These are phyloP conservation scores for Limnephilus lunatus DNA, from an alignment of 2,888 invertebrate species.

Conservation along the genomic window DNA sequence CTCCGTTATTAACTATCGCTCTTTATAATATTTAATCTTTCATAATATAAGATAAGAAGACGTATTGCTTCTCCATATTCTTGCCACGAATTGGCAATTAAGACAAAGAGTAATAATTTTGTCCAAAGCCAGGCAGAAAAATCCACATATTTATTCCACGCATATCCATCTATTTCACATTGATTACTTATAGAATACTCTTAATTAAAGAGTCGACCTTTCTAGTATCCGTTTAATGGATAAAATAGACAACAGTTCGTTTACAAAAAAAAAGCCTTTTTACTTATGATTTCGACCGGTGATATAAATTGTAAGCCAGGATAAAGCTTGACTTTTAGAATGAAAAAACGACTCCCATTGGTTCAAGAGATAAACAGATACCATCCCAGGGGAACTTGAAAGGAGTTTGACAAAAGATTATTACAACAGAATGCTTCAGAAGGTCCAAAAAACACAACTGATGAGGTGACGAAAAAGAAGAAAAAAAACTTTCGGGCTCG, in stretches of 20 bases:
- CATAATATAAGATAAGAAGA: neutral
- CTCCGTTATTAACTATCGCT: neutral
- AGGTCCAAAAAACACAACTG: conserved; percentile 28
- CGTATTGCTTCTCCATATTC: neutral
- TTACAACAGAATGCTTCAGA: conserved; percentile 12
- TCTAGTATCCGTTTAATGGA: conserved; percentile 2
- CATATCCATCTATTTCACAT: neutral
- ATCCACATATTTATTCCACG: neutral
- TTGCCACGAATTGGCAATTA: too few relatives aligned
- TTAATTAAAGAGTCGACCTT: neutral
- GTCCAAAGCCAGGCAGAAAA: neutral
- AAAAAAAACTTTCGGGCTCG: neutral
- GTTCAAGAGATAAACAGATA: conserved; percentile 57
- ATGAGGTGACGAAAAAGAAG: neutral
- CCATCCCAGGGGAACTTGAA: neutral
- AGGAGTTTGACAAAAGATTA: conserved; percentile 53
- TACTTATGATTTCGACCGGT: conserved; percentile 44
- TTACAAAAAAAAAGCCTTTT: conserved; percentile 22
- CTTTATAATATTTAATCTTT: neutral
- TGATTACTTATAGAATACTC: neutral
- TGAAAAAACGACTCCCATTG: conserved; percentile 47
- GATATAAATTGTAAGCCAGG: conserved; percentile 54
- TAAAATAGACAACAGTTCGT: conserved; percentile 18
- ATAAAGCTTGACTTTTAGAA: conserved; percentile 50
- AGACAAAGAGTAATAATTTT: too few relatives aligned